Conservation (phyloP, 2,888 invertebrate species). For the Tenthredo notha region DNA sequence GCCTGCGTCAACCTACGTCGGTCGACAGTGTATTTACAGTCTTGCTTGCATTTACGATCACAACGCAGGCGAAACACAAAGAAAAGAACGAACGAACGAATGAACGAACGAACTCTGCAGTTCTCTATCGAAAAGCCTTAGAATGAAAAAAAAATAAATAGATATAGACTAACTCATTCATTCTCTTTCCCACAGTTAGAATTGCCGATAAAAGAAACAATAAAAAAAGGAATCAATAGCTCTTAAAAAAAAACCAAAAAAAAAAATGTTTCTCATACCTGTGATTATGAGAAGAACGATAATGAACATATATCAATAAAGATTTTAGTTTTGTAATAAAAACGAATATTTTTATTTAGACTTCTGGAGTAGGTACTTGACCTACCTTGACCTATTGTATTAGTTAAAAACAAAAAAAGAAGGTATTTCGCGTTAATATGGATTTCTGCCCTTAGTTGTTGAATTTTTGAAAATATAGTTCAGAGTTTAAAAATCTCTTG, state of each 20-base stretch:
- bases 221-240: background rate
- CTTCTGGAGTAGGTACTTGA: too few relatives aligned
- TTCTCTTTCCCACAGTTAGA: too few relatives aligned
- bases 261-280: too few relatives aligned
- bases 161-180: too few relatives aligned
- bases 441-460: background rate
- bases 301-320: background rate
- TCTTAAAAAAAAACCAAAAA: too few relatives aligned
- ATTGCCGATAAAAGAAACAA: background rate
- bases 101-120: background rate
- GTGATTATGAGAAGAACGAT: background rate
- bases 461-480: too few relatives aligned
- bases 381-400: too few relatives aligned
- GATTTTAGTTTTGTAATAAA: background rate
- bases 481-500: too few relatives aligned
- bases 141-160: too few relatives aligned
- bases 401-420: too few relatives aligned
- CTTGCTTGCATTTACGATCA: background rate
- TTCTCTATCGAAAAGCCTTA: background rate
- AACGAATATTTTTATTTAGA: too few relatives aligned
- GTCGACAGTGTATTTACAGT: conserved; percentile 25
- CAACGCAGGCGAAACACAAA: background rate
- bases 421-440: too few relatives aligned
- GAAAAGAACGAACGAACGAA: background rate
- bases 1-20: conserved; percentile 46